Base-by-base conservation (phyloP, 1,140 invertebrate genomes). In the Periplaneta americana region DNA sequence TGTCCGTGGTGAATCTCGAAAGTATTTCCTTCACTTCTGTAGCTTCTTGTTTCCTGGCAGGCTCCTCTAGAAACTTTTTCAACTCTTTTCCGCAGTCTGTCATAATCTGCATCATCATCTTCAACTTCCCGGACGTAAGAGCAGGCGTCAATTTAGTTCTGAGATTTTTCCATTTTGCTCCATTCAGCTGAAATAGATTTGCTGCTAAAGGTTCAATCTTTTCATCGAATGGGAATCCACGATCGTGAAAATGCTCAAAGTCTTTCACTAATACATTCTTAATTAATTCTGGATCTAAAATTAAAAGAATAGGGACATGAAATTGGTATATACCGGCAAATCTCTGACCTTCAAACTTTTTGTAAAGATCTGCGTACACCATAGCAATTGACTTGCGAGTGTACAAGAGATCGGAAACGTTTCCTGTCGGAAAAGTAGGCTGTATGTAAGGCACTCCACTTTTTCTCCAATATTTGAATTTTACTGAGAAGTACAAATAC, bases 61-160 rank as follows among this genome's bases (percentile, higher is more conserved):
- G 66, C 34, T 80, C 34, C 32, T 80, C 80, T 9, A 85, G 75
- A 17, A 34, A 33, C 9, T 81, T 79, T n/a, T 83, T 48, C 34
- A 85, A 74, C 17, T 79, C 77, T 0, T 57, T 11, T n/a, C 35
- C 82, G 37, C 82, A 84, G 9, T 84, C 83, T 28, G 81, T 37
- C 1, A 85, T 9, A 6, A 48, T 84, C 39, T 79, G 76, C 74
- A 85, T 84, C 85, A 85, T 85, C 76, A 82, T 81, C 74, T 85
- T 85, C 82, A 85, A 83, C 77, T 85, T 79, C 5, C 85, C 87
- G 0, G 87, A 84, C 8, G 90, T 87, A n/a, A n/a, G n/a, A n/a
- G n/a, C n/a, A 2, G 89, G 88, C 10, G 89, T 87, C 82, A 91
- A 85, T 83, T 88, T 89, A n/a, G 85, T 80, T n/a, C 88, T 86